A percentile compares a stretch with the other conserved stretches of the same genome.
phyloP scores from a whole-genome alignment of 2,888 invertebrate species.

The Rhagonycha fulva region DNA sequence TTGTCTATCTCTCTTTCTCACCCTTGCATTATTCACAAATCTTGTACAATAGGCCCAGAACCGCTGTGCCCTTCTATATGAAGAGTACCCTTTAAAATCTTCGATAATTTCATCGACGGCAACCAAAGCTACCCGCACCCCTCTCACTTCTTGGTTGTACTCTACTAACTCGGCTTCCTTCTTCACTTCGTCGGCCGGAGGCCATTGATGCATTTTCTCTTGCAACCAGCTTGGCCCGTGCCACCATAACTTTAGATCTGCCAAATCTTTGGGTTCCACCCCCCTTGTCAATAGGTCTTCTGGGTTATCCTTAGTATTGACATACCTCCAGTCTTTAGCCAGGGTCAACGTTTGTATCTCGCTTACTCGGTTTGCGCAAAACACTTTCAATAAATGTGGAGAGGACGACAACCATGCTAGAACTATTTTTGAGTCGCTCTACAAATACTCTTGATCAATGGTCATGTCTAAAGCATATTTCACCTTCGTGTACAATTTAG shows the following conservation, averaged over 20 bases:
- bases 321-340: slow-evolving; percentile 31
- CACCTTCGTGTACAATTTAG: background rate
- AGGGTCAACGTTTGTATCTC: slow-evolving; percentile 33
- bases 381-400: too few relatives aligned
- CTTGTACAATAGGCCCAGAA: too few relatives aligned
- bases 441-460: background rate
- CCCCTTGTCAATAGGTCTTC: slow-evolving; percentile 39
- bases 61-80: too few relatives aligned
- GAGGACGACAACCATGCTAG: too few relatives aligned
- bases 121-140: too few relatives aligned
- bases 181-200: background rate
- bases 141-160: too few relatives aligned
- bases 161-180: too few relatives aligned
- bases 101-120: too few relatives aligned
- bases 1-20: too few relatives aligned
- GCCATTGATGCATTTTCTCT: background rate
- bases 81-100: too few relatives aligned
- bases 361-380: slow-evolving; percentile 10
- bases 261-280: slow-evolving; percentile 12
- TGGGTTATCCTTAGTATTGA: slow-evolving; percentile 34
- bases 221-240: slow-evolving; percentile 15
- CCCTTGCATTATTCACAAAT: too few relatives aligned
- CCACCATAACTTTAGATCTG: slow-evolving; percentile 28
- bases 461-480: background rate
- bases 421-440: background rate